phyloP scores from a whole-genome alignment of 2,888 invertebrate species.

The Pollenia griseotomentosa region DNA sequence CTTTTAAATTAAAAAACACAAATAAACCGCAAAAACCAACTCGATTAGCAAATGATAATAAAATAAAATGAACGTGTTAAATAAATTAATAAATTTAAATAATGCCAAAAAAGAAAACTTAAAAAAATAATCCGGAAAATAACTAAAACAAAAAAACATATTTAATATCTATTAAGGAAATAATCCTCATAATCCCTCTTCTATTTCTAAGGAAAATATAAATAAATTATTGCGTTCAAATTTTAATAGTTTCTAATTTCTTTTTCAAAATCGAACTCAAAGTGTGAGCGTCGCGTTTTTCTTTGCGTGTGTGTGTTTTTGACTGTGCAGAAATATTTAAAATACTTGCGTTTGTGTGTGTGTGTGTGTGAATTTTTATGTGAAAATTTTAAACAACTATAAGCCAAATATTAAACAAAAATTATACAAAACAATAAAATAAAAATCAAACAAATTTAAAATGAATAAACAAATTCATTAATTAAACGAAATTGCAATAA shows the following conservation, averaged over 20 bases:
- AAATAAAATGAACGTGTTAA: constrained; percentile 8
- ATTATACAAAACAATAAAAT: not conserved
- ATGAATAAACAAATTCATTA: constrained; percentile 31
- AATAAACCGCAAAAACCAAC: not conserved
- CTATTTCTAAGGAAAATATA: constrained; percentile 11
- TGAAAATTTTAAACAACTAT: not conserved
- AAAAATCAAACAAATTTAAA: constrained; percentile 10
- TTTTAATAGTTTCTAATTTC: not conserved
- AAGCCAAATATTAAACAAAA: constrained; percentile 6
- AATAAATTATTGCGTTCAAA: not conserved
- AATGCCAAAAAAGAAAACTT: not conserved
- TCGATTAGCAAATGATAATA: not conserved
- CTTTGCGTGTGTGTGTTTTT: no score
- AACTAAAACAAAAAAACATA: not conserved
- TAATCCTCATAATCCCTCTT: constrained; percentile 9
- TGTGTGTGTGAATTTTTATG: not conserved
- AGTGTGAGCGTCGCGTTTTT: constrained; percentile 12
- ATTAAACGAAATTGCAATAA: constrained; percentile 41
- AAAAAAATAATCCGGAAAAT: not conserved
- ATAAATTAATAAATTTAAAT: constrained; percentile 5
- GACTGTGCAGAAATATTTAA: no score
- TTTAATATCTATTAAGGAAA: not conserved
- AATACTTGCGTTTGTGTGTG: not conserved
- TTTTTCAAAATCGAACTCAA: not conserved
- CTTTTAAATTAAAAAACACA: not conserved